Evolutionary conservation across 1,140 invertebrate species (phyloP).

Genomic region (Odontomachus brunneus): DNA sequence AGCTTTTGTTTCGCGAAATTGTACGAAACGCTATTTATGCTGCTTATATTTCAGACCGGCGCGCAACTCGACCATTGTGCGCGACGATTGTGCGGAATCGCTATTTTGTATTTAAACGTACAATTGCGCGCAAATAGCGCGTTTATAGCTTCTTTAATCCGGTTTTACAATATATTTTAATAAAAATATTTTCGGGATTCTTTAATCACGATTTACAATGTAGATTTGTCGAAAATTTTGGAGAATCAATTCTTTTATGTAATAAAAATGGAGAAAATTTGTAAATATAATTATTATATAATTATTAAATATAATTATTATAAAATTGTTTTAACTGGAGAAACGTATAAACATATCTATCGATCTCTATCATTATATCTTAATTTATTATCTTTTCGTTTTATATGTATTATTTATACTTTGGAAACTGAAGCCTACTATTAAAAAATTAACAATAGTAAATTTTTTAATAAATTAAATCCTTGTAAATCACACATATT

Average conservation of each 20-base stretch:
- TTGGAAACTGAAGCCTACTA: too few species aligned
- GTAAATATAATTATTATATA: too few species aligned
- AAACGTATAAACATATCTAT: background rate
- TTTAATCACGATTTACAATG: background rate
- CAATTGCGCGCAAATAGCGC: constrained; percentile 18
- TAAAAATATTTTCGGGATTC: background rate
- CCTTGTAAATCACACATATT: too few species aligned
- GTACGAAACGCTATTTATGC: background rate
- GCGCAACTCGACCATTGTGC: constrained; percentile 22
- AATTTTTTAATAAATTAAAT: too few species aligned
- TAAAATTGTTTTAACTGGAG: constrained; percentile 73
- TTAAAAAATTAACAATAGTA: too few species aligned
- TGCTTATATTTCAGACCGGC: constrained; percentile 36
- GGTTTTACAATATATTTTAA: constrained; percentile 14
- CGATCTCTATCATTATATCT: too few species aligned
- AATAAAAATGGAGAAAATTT: too few species aligned
- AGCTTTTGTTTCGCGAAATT: constrained; percentile 31
- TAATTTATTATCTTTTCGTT: too few species aligned
- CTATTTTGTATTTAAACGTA: constrained; percentile 15
- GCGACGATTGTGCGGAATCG: constrained; percentile 19
- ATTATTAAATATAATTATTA: constrained; percentile 66
- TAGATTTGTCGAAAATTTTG: background rate
- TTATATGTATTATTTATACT: too few species aligned
- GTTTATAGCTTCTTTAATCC: constrained; percentile 52
- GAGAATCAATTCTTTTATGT: background rate